Conservation (phyloP, 2,888 invertebrate species). For the Pardosa pseudoannulata region DNA sequence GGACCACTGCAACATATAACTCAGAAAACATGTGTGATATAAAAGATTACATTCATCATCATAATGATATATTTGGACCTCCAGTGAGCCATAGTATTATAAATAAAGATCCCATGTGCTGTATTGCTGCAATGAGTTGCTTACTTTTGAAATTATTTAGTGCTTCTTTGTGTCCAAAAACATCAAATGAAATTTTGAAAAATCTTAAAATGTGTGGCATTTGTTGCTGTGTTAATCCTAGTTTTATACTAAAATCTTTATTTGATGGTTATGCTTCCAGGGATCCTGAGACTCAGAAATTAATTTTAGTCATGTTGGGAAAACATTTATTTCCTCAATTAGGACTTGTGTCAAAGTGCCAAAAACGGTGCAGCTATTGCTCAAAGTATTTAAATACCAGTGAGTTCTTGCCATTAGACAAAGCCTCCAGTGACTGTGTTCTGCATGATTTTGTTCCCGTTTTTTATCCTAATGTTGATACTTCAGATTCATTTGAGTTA, state of each 20-base stretch:
- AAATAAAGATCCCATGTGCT: slow-evolving; percentile 41
- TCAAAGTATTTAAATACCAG: slow-evolving; percentile 24
- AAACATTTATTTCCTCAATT: slow-evolving; percentile 45
- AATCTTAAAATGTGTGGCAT: slow-evolving; percentile 56
- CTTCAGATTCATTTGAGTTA: slow-evolving; percentile 21
- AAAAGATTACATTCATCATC: slow-evolving; percentile 51
- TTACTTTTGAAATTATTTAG: slow-evolving; percentile 40
- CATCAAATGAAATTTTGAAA: slow-evolving; percentile 38
- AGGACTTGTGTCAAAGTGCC: slow-evolving; percentile 21
- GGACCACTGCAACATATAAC: slow-evolving; percentile 2
- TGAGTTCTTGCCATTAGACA: slow-evolving; percentile 30
- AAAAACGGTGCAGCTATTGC: slow-evolving; percentile 31
- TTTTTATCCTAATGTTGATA: neutral
- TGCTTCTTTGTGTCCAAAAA: slow-evolving; percentile 22
- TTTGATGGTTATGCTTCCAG: slow-evolving; percentile 25
- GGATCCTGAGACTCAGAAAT: slow-evolving; percentile 37
- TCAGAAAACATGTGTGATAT: neutral
- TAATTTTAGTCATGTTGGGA: slow-evolving; percentile 33
- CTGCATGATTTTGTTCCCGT: neutral
- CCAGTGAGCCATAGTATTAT: slow-evolving; percentile 30
- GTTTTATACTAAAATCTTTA: slow-evolving; percentile 36
- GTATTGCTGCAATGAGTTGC: slow-evolving; percentile 45
- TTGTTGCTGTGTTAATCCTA: slow-evolving; percentile 54
- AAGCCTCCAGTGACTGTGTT: neutral
- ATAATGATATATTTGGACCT: slow-evolving; percentile 53